Evolutionary conservation across 2,113 vertebrate species (phyloP), one percentile per base, ranked within the genome.

Genomic region (Polypterus bichir): DNA sequence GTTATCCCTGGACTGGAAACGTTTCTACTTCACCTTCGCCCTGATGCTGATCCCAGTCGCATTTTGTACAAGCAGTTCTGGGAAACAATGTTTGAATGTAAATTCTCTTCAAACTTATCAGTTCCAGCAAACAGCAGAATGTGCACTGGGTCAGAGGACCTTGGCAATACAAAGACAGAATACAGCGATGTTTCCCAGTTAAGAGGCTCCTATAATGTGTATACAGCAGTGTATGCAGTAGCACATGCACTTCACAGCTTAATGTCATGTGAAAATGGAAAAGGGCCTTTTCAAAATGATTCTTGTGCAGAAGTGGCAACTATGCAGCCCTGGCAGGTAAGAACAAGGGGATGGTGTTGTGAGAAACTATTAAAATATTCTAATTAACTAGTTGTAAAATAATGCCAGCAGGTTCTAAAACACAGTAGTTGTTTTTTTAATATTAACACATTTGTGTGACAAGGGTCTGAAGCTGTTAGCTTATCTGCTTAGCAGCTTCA

Each of bases 1-100:
- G 27, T 52, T 49, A 52, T 61, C 27, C 3, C 47, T 6, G 59
- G 59, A n/a, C 49, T 61, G 10, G 44, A 61, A 49, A 9, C 47
- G 49, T 61, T 61, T 6, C 59, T 61, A n/a, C 6, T 61, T 46
- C 47, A 61, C 2, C 47, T 52, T 48, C 6, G 27, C 10, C 47
- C 5, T 27, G 9, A n/a, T 5, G 5, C 11, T 4, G 44, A 44
- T 44, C 3, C 10, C 8, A 48, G 49, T 45, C 44, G 10, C 9
- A n/a, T 11, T 4, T 47, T 61, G 9, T 11, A 44, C 27, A 61
- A 10, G 49, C 47, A 61, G 11, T 61, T 61, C 44, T 61, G 60
- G 60, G 60, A 61, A 9, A 3, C 9, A 10, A 3, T 4, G 8
- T 61, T 61, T 3, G 49, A n/a, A 5, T 61, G 60, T 53, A 51